Evolutionary conservation across 2,888 invertebrate genomes (phyloP), one percentile per base, ranked within the genome.

Genomic region (Lasioglossum calceatum): DNA sequence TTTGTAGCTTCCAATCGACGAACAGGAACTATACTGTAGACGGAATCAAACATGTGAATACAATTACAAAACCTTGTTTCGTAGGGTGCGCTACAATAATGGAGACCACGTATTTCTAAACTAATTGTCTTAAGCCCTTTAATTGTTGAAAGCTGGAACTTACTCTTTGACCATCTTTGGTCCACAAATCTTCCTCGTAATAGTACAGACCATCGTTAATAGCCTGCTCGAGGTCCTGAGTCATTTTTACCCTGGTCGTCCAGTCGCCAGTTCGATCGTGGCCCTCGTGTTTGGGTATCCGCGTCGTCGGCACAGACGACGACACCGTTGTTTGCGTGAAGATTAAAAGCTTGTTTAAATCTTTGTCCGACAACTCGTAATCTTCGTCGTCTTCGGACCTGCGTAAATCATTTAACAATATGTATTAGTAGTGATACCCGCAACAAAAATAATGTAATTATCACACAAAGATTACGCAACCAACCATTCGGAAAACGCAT

Each of bases 201-300:
- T 98, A 98, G 94, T 97, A 97, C 36, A 99, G 96, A n/a, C 99
- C 99, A 95, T 99, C 99, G 92, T 99, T 99, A 92, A 99, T 99
- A 71, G 98, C 98, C 96, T 99, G 98, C 92, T 98, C 99, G 92
- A 99, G 96, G 94, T 99, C 99, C 95, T 99, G 98, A 14, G 98
- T 98, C 96, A 99, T 98, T 96, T 99, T 99, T 67, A 98, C 98
- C 88, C 99, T 96, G 0, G 98, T 98, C 86, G 97, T 97, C 97
- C 97, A 98, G 93, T 98, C 99, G 0, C 98, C 99, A 4, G 98
- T 98, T 73, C 98, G 97, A 96, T 99, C 99, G 92, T 98, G 97
- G 23, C 98, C 98, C 92, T 98, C 98, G 95, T 99, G 99, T 90
- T 98, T 98, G 14, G 97, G 97, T 58, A 96, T 96, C 86, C 97